Conservation (phyloP, 2,888 invertebrate genomes). For the Tetrapedia diversipes region DNA sequence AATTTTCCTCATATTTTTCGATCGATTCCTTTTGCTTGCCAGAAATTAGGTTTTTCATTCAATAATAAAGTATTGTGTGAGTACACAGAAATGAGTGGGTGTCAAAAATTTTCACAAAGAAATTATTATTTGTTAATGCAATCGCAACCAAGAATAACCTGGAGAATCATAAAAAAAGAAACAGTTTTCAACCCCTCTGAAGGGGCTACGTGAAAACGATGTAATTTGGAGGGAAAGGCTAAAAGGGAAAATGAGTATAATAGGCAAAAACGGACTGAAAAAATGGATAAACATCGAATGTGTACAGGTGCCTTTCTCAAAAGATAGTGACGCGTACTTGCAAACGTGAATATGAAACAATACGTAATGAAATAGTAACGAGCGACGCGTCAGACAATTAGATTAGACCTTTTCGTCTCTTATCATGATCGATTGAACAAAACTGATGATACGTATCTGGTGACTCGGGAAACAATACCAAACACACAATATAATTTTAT, state of each 20-base stretch:
- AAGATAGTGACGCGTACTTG: neutral
- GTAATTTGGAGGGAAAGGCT: conserved; percentile 23
- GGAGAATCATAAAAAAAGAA: too few species aligned
- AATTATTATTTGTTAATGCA: too few species aligned
- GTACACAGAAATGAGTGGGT: too few species aligned
- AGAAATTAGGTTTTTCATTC: too few species aligned
- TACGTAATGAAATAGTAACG: neutral
- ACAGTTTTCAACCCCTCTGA: too few species aligned
- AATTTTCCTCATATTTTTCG: too few species aligned
- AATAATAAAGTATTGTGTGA: too few species aligned
- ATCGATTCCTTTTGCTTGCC: too few species aligned
- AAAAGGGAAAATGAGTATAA: conserved; percentile 18
- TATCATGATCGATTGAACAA: neutral
- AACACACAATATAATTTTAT: conserved; percentile 11
- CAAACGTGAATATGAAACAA: neutral
- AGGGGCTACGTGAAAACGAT: too few species aligned
- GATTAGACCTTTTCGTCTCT: conserved; percentile 16
- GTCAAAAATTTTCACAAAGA: too few species aligned
- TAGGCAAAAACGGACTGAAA: neutral
- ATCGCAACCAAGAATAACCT: too few species aligned
- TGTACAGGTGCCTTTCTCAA: neutral
- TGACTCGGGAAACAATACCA: neutral
- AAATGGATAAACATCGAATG: neutral
- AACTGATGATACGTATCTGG: neutral
- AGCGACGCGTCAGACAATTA: neutral